These are phyloP conservation scores for Conchocele bisecta DNA, from an alignment of 2,888 invertebrate species.

Conservation along the genomic window DNA sequence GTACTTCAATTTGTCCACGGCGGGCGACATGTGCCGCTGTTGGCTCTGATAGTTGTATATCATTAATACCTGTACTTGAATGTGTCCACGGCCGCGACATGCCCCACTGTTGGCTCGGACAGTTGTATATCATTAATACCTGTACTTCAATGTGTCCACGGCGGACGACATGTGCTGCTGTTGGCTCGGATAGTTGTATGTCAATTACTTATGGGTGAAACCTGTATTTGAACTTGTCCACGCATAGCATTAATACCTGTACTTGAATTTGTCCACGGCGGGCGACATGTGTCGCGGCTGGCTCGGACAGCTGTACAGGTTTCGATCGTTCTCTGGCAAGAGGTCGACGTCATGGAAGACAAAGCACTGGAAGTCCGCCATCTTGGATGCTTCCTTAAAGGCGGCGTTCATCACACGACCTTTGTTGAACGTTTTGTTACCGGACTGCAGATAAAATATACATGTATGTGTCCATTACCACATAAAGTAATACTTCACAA, in stretches of 20 bases:
- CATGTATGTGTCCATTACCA: not conserved
- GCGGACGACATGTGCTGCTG: slow-evolving; percentile 97
- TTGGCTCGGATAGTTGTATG: slow-evolving; percentile 96
- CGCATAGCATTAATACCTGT: too few relatives aligned
- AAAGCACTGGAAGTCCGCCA: slow-evolving; percentile 91
- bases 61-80: slow-evolving; percentile 96
- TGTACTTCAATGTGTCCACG: too few relatives aligned
- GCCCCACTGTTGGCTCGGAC: too few relatives aligned
- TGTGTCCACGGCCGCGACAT: too few relatives aligned
- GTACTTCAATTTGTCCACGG: too few relatives aligned
- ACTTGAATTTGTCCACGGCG: slow-evolving; percentile 88
- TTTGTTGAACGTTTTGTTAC: slow-evolving; percentile 92
- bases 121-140: too few relatives aligned
- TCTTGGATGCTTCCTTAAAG: slow-evolving; percentile 93
- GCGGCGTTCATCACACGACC: slow-evolving; percentile 99
- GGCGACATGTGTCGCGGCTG: slow-evolving; percentile 97
- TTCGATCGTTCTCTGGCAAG: slow-evolving; percentile 95
- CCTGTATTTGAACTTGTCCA: too few relatives aligned
- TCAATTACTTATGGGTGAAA: too few relatives aligned
- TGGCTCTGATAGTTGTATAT: slow-evolving; percentile 95
- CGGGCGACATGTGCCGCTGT: too few relatives aligned
- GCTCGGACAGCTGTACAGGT: slow-evolving; percentile 94
- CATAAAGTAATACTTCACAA: too few relatives aligned
- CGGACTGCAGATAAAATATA: slow-evolving; percentile 83
- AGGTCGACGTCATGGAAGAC: slow-evolving; percentile 98